These are phyloP conservation scores for Epinotia demarniana DNA, from an alignment of 2,888 invertebrate genomes.

Conservation along the genomic window DNA sequence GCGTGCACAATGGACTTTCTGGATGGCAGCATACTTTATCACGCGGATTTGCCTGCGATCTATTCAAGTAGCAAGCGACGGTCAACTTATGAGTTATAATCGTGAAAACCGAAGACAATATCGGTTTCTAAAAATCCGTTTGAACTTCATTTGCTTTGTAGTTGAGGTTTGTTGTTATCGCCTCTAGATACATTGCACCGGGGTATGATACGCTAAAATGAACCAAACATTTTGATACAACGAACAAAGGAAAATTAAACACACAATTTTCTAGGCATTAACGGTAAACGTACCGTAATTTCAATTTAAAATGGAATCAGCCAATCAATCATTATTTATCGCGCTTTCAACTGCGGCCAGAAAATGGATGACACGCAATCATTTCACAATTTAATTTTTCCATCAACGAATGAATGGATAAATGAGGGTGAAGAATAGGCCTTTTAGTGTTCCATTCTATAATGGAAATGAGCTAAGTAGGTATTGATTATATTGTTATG, in stretches of 20 bases:
- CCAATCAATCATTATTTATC: conserved; percentile 42
- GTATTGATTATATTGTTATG: neutral
- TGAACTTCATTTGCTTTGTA: no score
- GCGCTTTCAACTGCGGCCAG: conserved; percentile 28
- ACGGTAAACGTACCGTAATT: conserved; percentile 16
- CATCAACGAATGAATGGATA: neutral
- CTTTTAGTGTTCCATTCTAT: neutral
- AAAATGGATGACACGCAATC: conserved; percentile 36
- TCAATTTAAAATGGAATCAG: conserved; percentile 35
- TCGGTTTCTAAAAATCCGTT: no score
- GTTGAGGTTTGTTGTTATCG: no score
- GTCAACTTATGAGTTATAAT: no score
- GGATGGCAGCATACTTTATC: no score
- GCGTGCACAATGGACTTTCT: no score
- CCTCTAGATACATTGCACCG: no score
- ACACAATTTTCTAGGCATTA: conserved; percentile 24
- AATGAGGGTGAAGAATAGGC: neutral
- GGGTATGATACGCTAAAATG: no score
- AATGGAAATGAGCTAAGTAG: no score
- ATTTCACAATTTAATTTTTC: conserved; percentile 26
- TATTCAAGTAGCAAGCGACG: no score
- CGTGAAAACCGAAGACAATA: no score
- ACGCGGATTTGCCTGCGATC: no score
- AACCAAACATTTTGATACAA: neutral
- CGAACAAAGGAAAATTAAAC: conserved; percentile 9